phyloP scores from a whole-genome alignment of 2,888 invertebrate species.

The Cryptocheilus praepositus region DNA sequence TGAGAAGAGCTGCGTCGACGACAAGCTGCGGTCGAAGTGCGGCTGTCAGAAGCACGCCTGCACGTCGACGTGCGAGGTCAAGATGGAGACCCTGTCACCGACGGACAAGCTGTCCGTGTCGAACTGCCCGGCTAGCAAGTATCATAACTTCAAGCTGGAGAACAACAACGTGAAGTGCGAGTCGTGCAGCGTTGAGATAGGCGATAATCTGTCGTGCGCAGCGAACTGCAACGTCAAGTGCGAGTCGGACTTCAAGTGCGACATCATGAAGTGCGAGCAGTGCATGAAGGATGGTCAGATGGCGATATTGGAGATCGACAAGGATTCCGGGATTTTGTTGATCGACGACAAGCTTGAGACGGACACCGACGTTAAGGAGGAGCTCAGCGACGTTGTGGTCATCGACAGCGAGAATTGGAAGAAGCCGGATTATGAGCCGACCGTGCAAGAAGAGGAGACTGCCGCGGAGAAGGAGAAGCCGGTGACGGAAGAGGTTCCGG shows the following conservation, averaged over 20 bases:
- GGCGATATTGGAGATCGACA: slow-evolving; percentile 67
- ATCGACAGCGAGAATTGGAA: slow-evolving; percentile 75
- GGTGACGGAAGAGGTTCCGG: slow-evolving; percentile 20
- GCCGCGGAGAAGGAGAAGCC: slow-evolving; percentile 52
- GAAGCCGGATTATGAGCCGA: slow-evolving; percentile 71
- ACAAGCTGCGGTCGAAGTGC: slow-evolving; percentile 61
- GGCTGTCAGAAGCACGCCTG: slow-evolving; percentile 67
- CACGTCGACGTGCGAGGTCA: slow-evolving; percentile 70
- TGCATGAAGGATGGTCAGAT: slow-evolving; percentile 70
- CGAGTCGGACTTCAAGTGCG: slow-evolving; percentile 70
- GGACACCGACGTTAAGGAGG: slow-evolving; percentile 73
- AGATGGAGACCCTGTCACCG: slow-evolving; percentile 69
- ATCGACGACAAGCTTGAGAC: slow-evolving; percentile 69
- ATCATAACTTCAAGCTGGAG: slow-evolving; percentile 66
- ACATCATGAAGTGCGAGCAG: slow-evolving; percentile 71
- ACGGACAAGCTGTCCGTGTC: slow-evolving; percentile 58
- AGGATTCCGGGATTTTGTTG: slow-evolving; percentile 68
- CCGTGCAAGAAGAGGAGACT: slow-evolving; percentile 62
- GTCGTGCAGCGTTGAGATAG: slow-evolving; percentile 66
- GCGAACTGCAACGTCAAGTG: slow-evolving; percentile 71
- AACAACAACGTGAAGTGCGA: slow-evolving; percentile 73
- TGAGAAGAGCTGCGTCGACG: slow-evolving; percentile 62
- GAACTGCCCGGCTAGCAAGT: slow-evolving; percentile 51
- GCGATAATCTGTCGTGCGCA: slow-evolving; percentile 63
- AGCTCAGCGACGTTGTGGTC: slow-evolving; percentile 77